Conservation (phyloP, 2,797 vertebrate species). For the Molossus alvarezi region DNA sequence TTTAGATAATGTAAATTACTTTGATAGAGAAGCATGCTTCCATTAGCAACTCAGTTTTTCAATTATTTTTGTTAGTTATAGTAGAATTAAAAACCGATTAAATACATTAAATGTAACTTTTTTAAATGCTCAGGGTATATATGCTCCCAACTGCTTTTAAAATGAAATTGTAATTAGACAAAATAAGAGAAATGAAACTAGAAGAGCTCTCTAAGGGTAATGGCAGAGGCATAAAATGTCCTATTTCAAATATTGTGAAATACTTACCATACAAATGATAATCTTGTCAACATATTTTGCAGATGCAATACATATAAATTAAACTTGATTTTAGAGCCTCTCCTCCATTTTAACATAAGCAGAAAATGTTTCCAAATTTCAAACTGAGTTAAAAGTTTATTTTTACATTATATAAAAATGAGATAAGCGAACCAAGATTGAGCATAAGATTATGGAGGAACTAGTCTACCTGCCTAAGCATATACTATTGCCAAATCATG, state of each 20-base stretch:
- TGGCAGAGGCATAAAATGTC: slow-evolving; percentile 45
- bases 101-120: slow-evolving; percentile 81
- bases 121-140: slow-evolving; percentile 80
- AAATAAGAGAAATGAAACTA: slow-evolving; percentile 76
- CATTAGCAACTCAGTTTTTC: slow-evolving; percentile 81
- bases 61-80: slow-evolving; percentile 85
- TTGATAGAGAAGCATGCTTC: slow-evolving; percentile 71
- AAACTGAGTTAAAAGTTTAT: slow-evolving; percentile 63
- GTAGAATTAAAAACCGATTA: slow-evolving; percentile 82
- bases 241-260: slow-evolving; percentile 75
- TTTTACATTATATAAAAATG: slow-evolving; percentile 60
- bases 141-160: slow-evolving; percentile 78
- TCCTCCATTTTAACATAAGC: slow-evolving; percentile 58
- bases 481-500: background rate
- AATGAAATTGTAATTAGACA: slow-evolving; percentile 84
- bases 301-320: slow-evolving; percentile 68
- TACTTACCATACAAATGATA: slow-evolving; percentile 69
- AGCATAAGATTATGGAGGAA: slow-evolving; percentile 55
- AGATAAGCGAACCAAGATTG: slow-evolving; percentile 33
- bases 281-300: slow-evolving; percentile 68
- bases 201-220: slow-evolving; percentile 73
- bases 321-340: slow-evolving; percentile 65
- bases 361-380: slow-evolving; percentile 64
- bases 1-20: slow-evolving; percentile 80
- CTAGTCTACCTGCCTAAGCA: slow-evolving; percentile 3